Evolutionary conservation across 2,113 vertebrate species (phyloP).

Genomic region (Syngnathus typhle): DNA sequence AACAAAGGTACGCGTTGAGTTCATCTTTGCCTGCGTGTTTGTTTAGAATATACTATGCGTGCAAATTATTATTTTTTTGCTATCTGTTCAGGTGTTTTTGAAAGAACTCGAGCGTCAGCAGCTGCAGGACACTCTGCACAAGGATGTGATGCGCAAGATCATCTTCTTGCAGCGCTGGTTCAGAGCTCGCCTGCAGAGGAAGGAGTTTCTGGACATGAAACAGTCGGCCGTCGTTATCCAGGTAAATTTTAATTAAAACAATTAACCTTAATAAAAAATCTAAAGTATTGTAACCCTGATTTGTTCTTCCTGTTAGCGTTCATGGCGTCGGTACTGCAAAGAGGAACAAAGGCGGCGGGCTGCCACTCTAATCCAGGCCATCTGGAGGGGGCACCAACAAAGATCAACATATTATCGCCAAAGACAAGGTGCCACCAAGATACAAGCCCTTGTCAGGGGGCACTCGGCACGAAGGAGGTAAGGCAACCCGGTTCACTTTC

Average conservation of each 20-base stretch:
- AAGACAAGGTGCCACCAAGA: conserved; percentile 60
- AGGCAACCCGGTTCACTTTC: neutral
- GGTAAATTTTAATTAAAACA: conserved; percentile 57
- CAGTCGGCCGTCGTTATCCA: conserved; percentile 79
- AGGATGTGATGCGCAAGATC: conserved; percentile 90
- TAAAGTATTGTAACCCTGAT: neutral
- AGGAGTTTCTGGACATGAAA: conserved; percentile 75
- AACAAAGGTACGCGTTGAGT: conserved; percentile 78
- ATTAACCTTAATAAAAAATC: too few relatives aligned
- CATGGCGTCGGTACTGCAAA: conserved; percentile 72
- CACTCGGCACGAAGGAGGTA: conserved; percentile 83
- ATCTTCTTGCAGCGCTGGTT: conserved; percentile 89
- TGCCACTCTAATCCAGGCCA: conserved; percentile 73
- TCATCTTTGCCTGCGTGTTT: neutral
- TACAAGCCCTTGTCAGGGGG: conserved; percentile 84
- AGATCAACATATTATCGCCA: conserved; percentile 55
- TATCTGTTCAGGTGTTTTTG: conserved; percentile 82
- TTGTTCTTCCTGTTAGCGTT: conserved; percentile 52
- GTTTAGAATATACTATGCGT: neutral
- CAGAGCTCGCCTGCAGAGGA: conserved; percentile 78
- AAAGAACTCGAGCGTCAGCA: conserved; percentile 87
- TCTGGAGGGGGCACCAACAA: conserved; percentile 76
- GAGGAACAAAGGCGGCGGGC: conserved; percentile 62
- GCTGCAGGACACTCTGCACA: conserved; percentile 86
- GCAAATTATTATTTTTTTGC: neutral